Conservation (phyloP, 2,888 invertebrate species). For the Kuschelorhynchus macadamiae region DNA sequence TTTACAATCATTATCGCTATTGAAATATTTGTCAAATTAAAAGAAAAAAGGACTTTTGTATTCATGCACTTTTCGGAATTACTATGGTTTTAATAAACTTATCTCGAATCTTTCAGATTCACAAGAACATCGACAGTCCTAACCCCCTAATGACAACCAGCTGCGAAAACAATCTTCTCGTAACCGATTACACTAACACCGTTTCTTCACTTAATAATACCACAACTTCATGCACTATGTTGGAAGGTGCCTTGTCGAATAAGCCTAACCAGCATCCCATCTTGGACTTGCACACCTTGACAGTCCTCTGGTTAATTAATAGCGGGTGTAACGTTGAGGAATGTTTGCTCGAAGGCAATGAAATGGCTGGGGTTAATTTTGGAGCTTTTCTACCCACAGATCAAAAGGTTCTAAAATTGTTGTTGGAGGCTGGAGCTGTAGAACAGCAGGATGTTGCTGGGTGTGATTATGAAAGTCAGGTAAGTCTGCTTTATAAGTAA, state of each 20-base stretch:
- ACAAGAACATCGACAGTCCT: conserved; percentile 33
- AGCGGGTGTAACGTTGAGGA: conserved; percentile 77
- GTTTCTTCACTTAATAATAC: conserved; percentile 39
- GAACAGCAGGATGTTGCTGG: conserved; percentile 69
- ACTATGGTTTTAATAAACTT: too few species aligned
- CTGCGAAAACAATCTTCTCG: conserved; percentile 48
- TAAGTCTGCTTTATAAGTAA: too few species aligned
- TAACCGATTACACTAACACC: conserved; percentile 40
- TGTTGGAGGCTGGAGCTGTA: conserved; percentile 83
- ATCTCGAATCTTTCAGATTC: too few species aligned
- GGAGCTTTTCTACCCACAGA: conserved; percentile 78
- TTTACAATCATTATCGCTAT: too few species aligned
- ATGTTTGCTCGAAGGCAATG: conserved; percentile 70
- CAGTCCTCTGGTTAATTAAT: conserved; percentile 82
- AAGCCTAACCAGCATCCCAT: conserved; percentile 41
- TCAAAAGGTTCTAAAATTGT: conserved; percentile 77
- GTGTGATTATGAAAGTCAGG: conserved; percentile 68
- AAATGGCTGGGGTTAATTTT: conserved; percentile 69
- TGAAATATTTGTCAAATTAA: too few species aligned
- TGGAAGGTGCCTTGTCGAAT: conserved; percentile 43
- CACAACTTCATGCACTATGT: conserved; percentile 41
- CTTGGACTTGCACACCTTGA: conserved; percentile 77
- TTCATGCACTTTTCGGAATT: too few species aligned
- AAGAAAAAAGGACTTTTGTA: too few species aligned
- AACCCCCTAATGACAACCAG: conserved; percentile 45